Evolutionary conservation across 2,888 invertebrate genomes (phyloP).

Genomic region (Brenthis daphne): DNA sequence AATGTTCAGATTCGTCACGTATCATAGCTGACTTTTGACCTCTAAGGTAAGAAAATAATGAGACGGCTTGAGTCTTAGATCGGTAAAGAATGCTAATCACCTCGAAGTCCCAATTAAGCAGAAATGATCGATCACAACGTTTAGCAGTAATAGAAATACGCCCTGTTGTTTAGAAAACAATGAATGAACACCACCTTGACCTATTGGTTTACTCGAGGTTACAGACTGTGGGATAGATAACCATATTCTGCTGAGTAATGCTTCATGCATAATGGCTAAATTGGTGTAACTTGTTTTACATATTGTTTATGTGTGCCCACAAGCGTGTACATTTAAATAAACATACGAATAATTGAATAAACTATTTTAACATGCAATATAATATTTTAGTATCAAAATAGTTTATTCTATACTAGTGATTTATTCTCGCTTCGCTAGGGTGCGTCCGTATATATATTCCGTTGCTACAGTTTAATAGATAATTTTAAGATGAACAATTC

Average conservation of each 20-base stretch:
- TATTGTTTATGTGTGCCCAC: background rate
- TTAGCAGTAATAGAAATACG: slow-evolving; percentile 28
- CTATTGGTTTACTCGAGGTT: slow-evolving; percentile 62
- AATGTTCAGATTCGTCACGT: slow-evolving; percentile 40
- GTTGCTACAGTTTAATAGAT: too few relatives aligned
- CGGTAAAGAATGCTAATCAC: slow-evolving; percentile 28
- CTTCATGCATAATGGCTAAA: slow-evolving; percentile 11
- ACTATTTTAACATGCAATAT: too few relatives aligned
- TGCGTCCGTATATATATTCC: too few relatives aligned
- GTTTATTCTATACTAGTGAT: too few relatives aligned
- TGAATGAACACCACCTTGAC: slow-evolving; percentile 63
- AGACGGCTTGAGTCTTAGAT: slow-evolving; percentile 28
- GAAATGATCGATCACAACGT: slow-evolving; percentile 40
- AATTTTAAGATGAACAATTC: too few relatives aligned
- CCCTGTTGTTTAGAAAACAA: slow-evolving; percentile 55
- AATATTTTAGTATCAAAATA: too few relatives aligned
- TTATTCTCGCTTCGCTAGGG: too few relatives aligned
- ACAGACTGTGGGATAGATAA: slow-evolving; percentile 27
- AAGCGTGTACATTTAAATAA: background rate
- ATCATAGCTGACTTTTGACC: slow-evolving; percentile 44
- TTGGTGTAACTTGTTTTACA: background rate
- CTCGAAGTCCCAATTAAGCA: slow-evolving; percentile 38
- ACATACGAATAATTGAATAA: too few relatives aligned
- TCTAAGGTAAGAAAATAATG: slow-evolving; percentile 39
- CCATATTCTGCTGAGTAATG: slow-evolving; percentile 20